A percentile compares a stretch with the other conserved stretches of the same genome.
Conservation (phyloP, 1,140 invertebrate species). For the Brachionus koreanus region DNA sequence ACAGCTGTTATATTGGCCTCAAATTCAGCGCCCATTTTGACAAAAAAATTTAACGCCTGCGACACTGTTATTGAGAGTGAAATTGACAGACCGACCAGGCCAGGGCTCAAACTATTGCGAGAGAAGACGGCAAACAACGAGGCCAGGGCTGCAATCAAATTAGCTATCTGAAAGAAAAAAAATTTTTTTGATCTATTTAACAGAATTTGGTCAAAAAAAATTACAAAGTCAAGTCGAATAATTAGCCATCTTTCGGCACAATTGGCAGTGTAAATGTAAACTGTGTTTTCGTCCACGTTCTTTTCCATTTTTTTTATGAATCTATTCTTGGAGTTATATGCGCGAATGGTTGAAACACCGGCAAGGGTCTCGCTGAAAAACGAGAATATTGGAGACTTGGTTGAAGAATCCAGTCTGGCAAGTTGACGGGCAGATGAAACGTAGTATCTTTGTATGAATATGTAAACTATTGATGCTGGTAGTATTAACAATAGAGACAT, state of each 20-base stretch:
- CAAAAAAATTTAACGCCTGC: slow-evolving; percentile 89
- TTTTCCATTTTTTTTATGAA: slow-evolving; percentile 56
- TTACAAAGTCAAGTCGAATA: slow-evolving; percentile 39
- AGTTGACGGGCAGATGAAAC: slow-evolving; percentile 86
- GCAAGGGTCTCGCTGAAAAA: slow-evolving; percentile 84
- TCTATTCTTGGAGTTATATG: slow-evolving; percentile 58
- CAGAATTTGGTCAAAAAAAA: too few relatives aligned
- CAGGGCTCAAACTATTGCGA: slow-evolving; percentile 46
- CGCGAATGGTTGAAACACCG: slow-evolving; percentile 63
- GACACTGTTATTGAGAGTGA: slow-evolving; percentile 68
- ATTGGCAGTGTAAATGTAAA: slow-evolving; percentile 41
- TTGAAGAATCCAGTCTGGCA: slow-evolving; percentile 89
- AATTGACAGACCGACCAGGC: slow-evolving; percentile 62
- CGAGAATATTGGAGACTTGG: slow-evolving; percentile 94
- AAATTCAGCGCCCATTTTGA: slow-evolving; percentile 90
- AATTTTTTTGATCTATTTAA: background rate
- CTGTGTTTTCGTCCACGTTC: slow-evolving; percentile 37
- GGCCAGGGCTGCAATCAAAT: slow-evolving; percentile 34
- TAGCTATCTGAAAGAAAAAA: slow-evolving; percentile 7
- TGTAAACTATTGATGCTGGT: slow-evolving; percentile 20
- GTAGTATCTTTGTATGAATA: slow-evolving; percentile 61
- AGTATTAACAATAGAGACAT: slow-evolving; percentile 40
- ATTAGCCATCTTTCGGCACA: slow-evolving; percentile 42
- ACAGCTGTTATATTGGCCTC: slow-evolving; percentile 98
- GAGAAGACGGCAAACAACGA: slow-evolving; percentile 42